Evolutionary conservation across 2,888 invertebrate genomes (phyloP).

Genomic region (Pediacus dermestoides): DNA sequence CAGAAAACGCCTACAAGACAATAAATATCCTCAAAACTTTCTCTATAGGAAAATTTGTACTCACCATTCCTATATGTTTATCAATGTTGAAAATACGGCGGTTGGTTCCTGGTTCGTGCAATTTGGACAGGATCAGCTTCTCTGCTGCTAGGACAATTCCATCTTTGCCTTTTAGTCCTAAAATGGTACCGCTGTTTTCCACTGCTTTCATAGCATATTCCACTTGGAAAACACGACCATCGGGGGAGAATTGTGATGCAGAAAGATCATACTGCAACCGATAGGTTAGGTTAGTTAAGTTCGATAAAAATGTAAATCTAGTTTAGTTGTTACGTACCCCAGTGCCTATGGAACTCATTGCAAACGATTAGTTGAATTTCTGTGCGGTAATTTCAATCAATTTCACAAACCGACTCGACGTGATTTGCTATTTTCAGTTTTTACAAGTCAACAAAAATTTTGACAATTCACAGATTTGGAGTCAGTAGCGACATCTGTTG

Average conservation of each 20-base stretch:
- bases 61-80: conserved; percentile 89
- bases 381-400: conserved; percentile 1
- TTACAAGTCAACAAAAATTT: conserved; percentile 18
- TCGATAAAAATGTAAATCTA: conserved; percentile 13
- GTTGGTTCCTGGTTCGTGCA: conserved; percentile 90
- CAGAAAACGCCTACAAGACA: conserved; percentile 73
- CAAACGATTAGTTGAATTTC: conserved; percentile 8
- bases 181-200: conserved; percentile 84
- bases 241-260: conserved; percentile 99
- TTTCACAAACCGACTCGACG: conserved; percentile 14
- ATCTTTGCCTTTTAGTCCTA: conserved; percentile 92
- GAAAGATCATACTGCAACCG: conserved; percentile 92
- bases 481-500: no score
- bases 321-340: conserved; percentile 75
- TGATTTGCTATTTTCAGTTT: conserved; percentile 32
- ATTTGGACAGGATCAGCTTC: conserved; percentile 88
- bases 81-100: conserved; percentile 91
- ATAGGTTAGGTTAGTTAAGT: conserved; percentile 8
- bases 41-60: conserved; percentile 31
- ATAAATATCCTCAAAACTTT: no score
- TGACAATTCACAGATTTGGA: conserved; percentile 18
- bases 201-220: conserved; percentile 99
- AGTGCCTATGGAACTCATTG: conserved; percentile 94
- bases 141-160: conserved; percentile 97
- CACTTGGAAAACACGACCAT: conserved; percentile 98